phyloP scores from a whole-genome alignment of 1,140 invertebrate genomes.

The Littorina saxatilis region DNA sequence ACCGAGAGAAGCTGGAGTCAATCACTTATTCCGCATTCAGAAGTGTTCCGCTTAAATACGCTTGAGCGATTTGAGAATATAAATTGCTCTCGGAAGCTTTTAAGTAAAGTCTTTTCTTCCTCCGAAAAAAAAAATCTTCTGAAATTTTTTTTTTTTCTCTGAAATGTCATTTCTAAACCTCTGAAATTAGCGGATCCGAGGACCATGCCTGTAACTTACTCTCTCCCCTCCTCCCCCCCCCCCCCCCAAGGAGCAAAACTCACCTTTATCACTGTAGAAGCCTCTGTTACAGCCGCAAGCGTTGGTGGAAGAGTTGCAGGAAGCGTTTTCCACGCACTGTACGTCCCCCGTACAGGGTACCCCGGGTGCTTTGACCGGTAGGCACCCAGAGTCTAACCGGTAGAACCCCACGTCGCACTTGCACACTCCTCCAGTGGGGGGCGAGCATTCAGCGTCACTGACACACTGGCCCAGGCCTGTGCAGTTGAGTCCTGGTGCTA shows the following conservation, averaged over 20 bases:
- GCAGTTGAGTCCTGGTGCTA: constrained; percentile 13
- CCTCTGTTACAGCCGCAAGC: background rate
- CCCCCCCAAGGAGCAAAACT: too few relatives aligned
- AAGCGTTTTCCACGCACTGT: constrained; percentile 41
- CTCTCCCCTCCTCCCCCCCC: too few relatives aligned
- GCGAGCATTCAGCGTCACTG: constrained; percentile 23
- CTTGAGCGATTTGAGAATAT: too few relatives aligned
- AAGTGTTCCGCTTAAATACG: too few relatives aligned
- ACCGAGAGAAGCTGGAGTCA: too few relatives aligned
- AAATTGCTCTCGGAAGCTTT: too few relatives aligned
- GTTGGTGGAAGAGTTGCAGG: constrained; percentile 32
- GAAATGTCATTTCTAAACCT: too few relatives aligned
- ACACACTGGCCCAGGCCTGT: constrained; percentile 34
- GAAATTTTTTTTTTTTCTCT: too few relatives aligned
- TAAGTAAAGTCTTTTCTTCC: too few relatives aligned
- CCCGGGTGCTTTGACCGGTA: constrained; percentile 24
- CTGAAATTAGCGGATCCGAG: too few relatives aligned
- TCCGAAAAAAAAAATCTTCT: too few relatives aligned
- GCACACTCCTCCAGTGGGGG: background rate
- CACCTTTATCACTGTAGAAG: constrained; percentile 29
- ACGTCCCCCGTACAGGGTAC: background rate
- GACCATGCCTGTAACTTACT: constrained; percentile 5
- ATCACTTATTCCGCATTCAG: too few relatives aligned
- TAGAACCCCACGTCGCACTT: constrained; percentile 36
- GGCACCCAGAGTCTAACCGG: constrained; percentile 17